Evolutionary conservation across 2,797 vertebrate genomes (phyloP).

Genomic region (Tokudaia muenninki): DNA sequence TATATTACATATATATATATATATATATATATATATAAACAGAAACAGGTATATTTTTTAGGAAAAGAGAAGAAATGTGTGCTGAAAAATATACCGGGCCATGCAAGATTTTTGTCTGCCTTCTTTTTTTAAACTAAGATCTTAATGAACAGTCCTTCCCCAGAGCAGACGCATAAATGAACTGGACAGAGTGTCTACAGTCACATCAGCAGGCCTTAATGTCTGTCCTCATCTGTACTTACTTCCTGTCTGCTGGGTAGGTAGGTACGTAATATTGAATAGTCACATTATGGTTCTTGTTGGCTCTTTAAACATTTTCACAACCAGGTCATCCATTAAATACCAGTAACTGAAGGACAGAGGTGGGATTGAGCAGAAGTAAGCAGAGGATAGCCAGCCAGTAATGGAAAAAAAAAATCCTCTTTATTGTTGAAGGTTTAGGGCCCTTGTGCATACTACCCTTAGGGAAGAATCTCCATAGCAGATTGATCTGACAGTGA

Average conservation of each 20-base stretch:
- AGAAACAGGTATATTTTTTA: background rate
- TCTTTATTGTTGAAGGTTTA: background rate
- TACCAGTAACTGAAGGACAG: background rate
- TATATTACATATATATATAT: background rate
- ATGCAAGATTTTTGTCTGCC: background rate
- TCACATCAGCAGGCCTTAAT: background rate
- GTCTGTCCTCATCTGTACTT: background rate
- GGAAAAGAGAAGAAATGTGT: background rate
- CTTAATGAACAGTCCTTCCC: background rate
- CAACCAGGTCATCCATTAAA: slow-evolving; percentile 8
- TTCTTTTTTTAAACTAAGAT: background rate
- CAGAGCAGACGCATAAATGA: background rate
- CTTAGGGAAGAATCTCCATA: background rate
- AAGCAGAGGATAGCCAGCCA: background rate
- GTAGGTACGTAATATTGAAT: background rate
- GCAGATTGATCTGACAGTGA: background rate
- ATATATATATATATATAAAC: background rate
- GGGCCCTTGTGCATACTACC: background rate
- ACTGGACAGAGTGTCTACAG: background rate
- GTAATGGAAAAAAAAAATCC: background rate
- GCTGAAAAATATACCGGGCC: background rate
- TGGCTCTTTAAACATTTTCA: slow-evolving; percentile 58
- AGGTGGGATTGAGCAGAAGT: slow-evolving; percentile 22
- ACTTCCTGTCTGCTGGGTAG: background rate
- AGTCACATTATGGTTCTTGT: background rate